phyloP scores from a whole-genome alignment of 1,140 invertebrate species.

The Ctenoplectra terminalis region DNA sequence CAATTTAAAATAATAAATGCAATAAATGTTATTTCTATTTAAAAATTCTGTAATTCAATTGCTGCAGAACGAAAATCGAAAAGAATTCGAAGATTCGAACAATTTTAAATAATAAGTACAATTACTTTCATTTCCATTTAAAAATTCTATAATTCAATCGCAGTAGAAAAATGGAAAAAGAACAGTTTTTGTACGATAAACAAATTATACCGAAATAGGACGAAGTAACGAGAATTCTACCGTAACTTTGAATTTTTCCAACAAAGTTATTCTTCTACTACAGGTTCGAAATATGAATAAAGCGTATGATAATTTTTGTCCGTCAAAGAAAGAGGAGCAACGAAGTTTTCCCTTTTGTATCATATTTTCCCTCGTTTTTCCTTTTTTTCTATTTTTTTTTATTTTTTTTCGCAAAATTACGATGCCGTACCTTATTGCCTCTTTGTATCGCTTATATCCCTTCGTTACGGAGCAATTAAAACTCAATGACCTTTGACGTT shows the following conservation, averaged over 20 bases:
- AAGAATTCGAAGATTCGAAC: too few species aligned
- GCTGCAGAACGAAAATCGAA: too few species aligned
- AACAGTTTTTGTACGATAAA: too few species aligned
- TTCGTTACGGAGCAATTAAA: constrained; percentile 44
- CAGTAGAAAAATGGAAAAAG: too few species aligned
- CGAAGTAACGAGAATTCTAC: too few species aligned
- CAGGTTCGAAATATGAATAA: neutral
- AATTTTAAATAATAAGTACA: too few species aligned
- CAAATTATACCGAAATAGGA: too few species aligned
- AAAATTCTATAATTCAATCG: too few species aligned
- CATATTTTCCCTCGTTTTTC: neutral
- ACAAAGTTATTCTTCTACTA: neutral
- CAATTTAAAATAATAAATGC: too few species aligned
- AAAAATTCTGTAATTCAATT: too few species aligned
- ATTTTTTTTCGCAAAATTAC: neutral
- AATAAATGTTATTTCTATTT: too few species aligned
- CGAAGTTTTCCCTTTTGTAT: neutral
- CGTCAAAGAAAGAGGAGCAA: neutral
- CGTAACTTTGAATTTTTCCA: neutral
- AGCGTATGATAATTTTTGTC: neutral
- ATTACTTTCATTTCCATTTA: too few species aligned
- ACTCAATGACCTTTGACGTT: constrained; percentile 15
- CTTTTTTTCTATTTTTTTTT: neutral
- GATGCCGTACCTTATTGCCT: constrained; percentile 19
- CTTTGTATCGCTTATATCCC: constrained; percentile 19